Evolutionary conservation across 2,113 vertebrate species (phyloP), one percentile per base, ranked within the genome.

Genomic region (Oreochromis aureus): DNA sequence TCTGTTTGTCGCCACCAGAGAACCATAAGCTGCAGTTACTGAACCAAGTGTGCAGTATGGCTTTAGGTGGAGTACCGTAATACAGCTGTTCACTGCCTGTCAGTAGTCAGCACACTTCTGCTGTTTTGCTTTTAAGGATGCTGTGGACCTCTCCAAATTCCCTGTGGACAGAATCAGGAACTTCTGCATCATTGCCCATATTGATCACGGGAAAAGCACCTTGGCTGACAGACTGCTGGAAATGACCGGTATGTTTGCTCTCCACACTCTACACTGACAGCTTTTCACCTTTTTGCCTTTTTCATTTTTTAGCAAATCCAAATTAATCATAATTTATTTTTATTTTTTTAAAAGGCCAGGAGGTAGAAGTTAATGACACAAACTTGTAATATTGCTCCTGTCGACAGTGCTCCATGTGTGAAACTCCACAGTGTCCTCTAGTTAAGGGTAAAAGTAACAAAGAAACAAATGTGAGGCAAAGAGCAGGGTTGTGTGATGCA

Each of bases 201-300:
- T 99, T 83, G 99, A 99, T 92, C 98, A 99, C 91, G 98, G 98
- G 36, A 99, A 99, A 96, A 99, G 98, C 94, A 99, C 99, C 7
- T 91, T 99, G 85, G 98, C 98, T 53, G 99, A 99, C 94, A 96
- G 98, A 59, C 94, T 99, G 13, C 80, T 99, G 89, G 99, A 99
- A 94, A 96, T 99, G 83, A 99, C 99, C 90, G 98, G 99, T 99
- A 24, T 18, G 82, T 78, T 48, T 82, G n/a, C 3, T 30, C 6
- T 18, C 13, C 10, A 48, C 5, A 2, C 19, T 6, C 16, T 12
- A 30, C 55, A 12, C 66, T 6, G 39, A 18, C 7, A 16, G 11
- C 66, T 46, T 24, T 4, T 27, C 39, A 44, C n/a, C 39, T 12
- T 24, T 4, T 46, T 13, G 24, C n/a, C 39, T 12, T 36, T 36